Percentiles rank a stretch among this genome's conserved stretches.
These are phyloP conservation scores for Volucella zonaria DNA, from an alignment of 2,888 invertebrate genomes.

Conservation along the genomic window DNA sequence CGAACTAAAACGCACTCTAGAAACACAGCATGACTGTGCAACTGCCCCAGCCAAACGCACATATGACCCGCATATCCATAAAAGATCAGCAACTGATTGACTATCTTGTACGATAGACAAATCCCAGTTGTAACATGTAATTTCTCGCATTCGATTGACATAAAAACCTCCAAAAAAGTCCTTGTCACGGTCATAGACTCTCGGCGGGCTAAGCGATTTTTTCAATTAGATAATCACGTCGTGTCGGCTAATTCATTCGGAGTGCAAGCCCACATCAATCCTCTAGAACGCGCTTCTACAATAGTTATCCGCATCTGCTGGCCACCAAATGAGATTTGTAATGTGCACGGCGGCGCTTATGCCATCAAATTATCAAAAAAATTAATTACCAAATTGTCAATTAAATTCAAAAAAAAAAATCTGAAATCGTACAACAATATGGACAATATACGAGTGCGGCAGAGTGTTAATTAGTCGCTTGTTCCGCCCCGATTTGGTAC, in stretches of 20 bases:
- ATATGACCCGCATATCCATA: constrained; percentile 6
- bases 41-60: constrained; percentile 1
- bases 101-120: constrained; percentile 15
- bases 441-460: too few species aligned
- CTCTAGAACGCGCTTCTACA: neutral
- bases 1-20: too few species aligned
- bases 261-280: neutral
- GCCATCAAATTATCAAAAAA: constrained; percentile 48
- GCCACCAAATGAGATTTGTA: neutral
- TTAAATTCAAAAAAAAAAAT: constrained; percentile 3
- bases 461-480: constrained; percentile 39
- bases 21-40: too few species aligned
- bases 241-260: neutral
- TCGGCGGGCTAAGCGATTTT: neutral
- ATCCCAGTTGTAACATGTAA: neutral
- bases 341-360: constrained; percentile 7
- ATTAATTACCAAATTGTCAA: constrained; percentile 61
- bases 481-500: constrained; percentile 12
- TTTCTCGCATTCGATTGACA: constrained; percentile 46
- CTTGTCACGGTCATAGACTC: constrained; percentile 22
- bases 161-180: constrained; percentile 27
- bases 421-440: neutral
- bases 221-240: constrained; percentile 39
- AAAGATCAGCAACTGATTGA: constrained; percentile 2
- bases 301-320: neutral